A percentile compares a stretch with the other conserved stretches of the same genome.
Evolutionary conservation across 1,140 invertebrate species (phyloP).

Genomic region (silkworm (Bombyx mori)): DNA sequence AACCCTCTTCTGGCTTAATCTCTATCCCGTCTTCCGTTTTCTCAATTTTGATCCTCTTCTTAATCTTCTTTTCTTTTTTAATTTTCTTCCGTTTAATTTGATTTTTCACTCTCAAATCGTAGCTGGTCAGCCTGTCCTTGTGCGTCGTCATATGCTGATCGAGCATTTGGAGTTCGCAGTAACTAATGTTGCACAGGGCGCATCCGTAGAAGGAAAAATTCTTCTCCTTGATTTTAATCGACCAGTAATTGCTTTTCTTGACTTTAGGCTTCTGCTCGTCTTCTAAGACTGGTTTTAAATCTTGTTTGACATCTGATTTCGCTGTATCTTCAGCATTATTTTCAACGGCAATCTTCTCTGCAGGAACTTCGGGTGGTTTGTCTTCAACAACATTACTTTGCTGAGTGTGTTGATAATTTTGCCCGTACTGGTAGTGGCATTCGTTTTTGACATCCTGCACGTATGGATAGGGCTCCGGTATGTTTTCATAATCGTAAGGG

Average conservation of each 20-base stretch:
- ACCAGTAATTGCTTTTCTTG: slow-evolving; percentile 35
- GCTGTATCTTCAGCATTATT: not conserved
- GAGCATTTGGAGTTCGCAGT: slow-evolving; percentile 29
- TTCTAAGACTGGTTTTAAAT: slow-evolving; percentile 11
- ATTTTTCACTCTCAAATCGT: slow-evolving; percentile 47
- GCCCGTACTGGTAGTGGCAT: slow-evolving; percentile 4
- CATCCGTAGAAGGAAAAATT: slow-evolving; percentile 54
- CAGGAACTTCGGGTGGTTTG: not conserved
- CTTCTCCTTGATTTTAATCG: slow-evolving; percentile 47
- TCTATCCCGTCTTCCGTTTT: slow-evolving; percentile 36
- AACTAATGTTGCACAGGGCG: slow-evolving; percentile 51
- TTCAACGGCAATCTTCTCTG: not conserved
- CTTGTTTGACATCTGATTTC: not conserved
- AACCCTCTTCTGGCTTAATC: slow-evolving; percentile 58
- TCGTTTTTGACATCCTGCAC: slow-evolving; percentile 9
- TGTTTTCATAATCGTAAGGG: slow-evolving; percentile 11
- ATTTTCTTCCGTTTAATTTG: slow-evolving; percentile 43
- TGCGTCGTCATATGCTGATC: slow-evolving; percentile 48
- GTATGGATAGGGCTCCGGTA: slow-evolving; percentile 8
- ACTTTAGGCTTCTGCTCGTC: slow-evolving; percentile 19
- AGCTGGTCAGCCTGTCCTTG: slow-evolving; percentile 53
- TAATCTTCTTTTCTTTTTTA: slow-evolving; percentile 46
- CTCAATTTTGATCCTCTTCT: slow-evolving; percentile 23
- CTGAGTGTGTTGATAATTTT: slow-evolving; percentile 3
- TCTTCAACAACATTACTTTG: not conserved